These are phyloP conservation scores for Ptilonorhynchus violaceus DNA, from an alignment of 2,113 vertebrate species.

Conservation along the genomic window DNA sequence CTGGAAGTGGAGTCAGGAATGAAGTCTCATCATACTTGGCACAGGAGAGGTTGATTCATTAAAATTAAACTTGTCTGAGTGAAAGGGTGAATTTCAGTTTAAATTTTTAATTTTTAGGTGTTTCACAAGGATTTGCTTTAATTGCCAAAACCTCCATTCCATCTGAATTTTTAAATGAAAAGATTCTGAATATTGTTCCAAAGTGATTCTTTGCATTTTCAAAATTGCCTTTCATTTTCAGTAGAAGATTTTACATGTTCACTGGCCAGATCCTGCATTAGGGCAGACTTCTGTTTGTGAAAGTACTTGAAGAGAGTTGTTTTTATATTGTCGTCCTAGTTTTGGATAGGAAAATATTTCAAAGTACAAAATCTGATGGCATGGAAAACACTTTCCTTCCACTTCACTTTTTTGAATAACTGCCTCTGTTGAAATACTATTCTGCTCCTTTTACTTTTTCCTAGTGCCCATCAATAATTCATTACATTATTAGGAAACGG, in stretches of 20 bases:
- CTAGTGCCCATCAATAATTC: slow-evolving; percentile 46
- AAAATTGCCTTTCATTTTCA: not conserved
- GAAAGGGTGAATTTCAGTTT: not conserved
- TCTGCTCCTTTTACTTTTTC: slow-evolving; percentile 25
- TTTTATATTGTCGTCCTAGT: slow-evolving; percentile 37
- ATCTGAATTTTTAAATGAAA: not conserved
- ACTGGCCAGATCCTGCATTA: not conserved
- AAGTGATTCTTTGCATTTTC: not conserved
- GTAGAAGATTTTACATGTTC: not conserved
- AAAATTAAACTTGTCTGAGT: not conserved
- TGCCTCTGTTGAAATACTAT: slow-evolving; percentile 3
- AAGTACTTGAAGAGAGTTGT: not conserved
- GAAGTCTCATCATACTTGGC: not conserved
- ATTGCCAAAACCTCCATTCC: not conserved
- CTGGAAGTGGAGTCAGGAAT: not conserved
- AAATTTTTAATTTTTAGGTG: not conserved
- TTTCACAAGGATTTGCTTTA: not conserved
- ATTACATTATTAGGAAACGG: slow-evolving; percentile 47
- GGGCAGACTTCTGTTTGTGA: not conserved
- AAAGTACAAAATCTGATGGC: slow-evolving; percentile 11
- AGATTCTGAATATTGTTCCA: not conserved
- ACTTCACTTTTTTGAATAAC: slow-evolving; percentile 20
- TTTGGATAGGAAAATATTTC: slow-evolving; percentile 53
- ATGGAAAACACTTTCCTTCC: slow-evolving; percentile 33
- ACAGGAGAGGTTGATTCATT: not conserved